Conservation (phyloP, 2,113 vertebrate genomes). For the Embiotoca jacksoni region DNA sequence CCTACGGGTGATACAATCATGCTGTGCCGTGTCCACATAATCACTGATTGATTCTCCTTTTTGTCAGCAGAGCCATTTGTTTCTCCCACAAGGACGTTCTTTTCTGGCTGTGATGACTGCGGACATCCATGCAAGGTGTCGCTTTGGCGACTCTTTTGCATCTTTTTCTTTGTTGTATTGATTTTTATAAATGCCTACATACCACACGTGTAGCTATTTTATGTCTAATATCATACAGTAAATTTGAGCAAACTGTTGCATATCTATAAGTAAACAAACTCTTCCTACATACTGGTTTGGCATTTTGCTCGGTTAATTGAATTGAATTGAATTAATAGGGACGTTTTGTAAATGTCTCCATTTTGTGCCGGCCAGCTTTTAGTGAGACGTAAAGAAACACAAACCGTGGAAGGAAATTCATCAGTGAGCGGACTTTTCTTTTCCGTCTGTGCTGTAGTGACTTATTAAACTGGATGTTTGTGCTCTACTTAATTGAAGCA, state of each 20-base stretch:
- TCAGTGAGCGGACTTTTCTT: not conserved
- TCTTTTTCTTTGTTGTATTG: too few relatives aligned
- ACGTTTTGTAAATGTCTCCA: too few relatives aligned
- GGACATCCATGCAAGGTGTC: conserved; percentile 26
- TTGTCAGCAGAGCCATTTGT: conserved; percentile 68
- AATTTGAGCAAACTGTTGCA: conserved; percentile 7
- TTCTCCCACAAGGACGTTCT: conserved; percentile 27
- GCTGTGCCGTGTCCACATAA: conserved; percentile 60
- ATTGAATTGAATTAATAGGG: too few relatives aligned
- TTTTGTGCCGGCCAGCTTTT: not conserved
- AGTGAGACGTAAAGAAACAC: not conserved
- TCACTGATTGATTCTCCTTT: conserved; percentile 69
- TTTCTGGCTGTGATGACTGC: conserved; percentile 35
- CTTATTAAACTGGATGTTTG: not conserved
- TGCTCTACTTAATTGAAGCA: not conserved
- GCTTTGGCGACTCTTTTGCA: not conserved
- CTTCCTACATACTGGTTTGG: not conserved
- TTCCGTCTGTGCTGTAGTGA: not conserved
- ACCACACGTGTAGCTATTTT: not conserved
- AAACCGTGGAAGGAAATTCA: not conserved
- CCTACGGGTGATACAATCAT: conserved; percentile 60
- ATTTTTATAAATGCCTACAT: too few relatives aligned
- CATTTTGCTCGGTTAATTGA: too few relatives aligned
- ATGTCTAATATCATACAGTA: not conserved
- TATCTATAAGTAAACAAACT: conserved; percentile 1